Evolutionary conservation across 1,140 invertebrate species (phyloP), one percentile per base, ranked within the genome.

Genomic region (Heliconius congener): DNA sequence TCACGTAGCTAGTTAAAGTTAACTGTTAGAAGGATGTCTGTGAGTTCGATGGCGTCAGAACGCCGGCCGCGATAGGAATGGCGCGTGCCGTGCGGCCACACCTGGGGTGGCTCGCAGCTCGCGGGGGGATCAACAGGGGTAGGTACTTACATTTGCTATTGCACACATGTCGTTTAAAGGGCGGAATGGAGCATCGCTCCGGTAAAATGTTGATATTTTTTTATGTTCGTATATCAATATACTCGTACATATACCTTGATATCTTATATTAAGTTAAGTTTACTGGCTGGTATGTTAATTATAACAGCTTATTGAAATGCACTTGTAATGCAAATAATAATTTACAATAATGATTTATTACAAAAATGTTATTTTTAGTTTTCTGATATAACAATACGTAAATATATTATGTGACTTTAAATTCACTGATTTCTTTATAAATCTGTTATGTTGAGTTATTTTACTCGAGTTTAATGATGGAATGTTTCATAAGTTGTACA

Each of bases 141-240:
- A 93, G 92, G 91, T 94, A 94, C 91, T 93, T 93, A 94, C 91
- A 86, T 91, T 92, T 91, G 89, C 92, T 93, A 93, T 94, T 94
- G 90, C 93, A 93, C 93, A 94, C 92, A 94, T 94, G 93, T 88
- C 86, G 85, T 90, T 90, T 81, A 89, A 91, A 93, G 90, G 90
- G 88, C 87, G 90, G 88, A 85, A 82, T 83, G 87, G 88, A 86
- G 88, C 86, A 88, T 80, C 85, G 83, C 84, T 79, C 73, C 74
- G 77, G 83, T 83, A 86, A 83, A 83, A 81, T 37, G 27, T 72
- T 8, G 37, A 37, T 73, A 73, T 46, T 50, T 73, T 42, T 73
- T 73, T n/a, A 23, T 73, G 3, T 46, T 73, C n/a, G 71, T 46
- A 72, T 72, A 42, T 27, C 19, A 71, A 34, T 37, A 19, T 1